These are phyloP conservation scores for Pogonognathellus flavescens DNA, from an alignment of 1,140 invertebrate genomes.

Conservation along the genomic window DNA sequence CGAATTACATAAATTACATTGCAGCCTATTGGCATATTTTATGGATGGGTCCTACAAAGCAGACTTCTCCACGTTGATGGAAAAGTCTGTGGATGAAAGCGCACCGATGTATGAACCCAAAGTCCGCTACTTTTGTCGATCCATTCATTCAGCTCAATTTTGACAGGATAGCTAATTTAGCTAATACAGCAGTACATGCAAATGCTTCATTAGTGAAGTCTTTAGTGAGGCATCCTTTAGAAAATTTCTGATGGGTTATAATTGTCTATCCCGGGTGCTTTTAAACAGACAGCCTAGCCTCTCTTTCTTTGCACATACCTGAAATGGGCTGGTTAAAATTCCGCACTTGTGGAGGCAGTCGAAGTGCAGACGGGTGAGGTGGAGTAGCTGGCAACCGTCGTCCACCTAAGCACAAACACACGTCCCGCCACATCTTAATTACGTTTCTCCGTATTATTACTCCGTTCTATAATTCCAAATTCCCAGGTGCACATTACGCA, in stretches of 20 bases:
- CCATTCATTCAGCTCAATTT: no score
- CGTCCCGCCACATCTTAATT: background rate
- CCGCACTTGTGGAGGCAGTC: conserved; percentile 61
- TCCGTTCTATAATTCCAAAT: background rate
- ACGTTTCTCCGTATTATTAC: background rate
- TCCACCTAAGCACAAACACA: conserved; percentile 63
- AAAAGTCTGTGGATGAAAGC: no score
- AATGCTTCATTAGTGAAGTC: background rate
- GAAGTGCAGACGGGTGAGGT: conserved; percentile 72
- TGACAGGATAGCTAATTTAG: no score
- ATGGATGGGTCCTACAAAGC: no score
- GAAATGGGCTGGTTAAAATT: conserved; percentile 58
- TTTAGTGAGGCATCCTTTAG: background rate
- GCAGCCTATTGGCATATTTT: no score
- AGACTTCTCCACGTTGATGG: no score
- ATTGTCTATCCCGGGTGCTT: background rate
- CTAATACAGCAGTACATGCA: no score
- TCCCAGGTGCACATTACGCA: no score
- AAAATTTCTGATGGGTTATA: background rate
- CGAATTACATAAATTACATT: no score
- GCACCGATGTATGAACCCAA: no score
- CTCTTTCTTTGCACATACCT: conserved; percentile 66
- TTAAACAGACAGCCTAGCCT: background rate
- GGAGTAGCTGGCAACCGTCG: conserved; percentile 72
- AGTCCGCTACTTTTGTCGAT: no score